A percentile compares a stretch with the other conserved stretches of the same genome.
Evolutionary conservation across 1,140 invertebrate genomes (phyloP).

Genomic region (Zaprionus taronus): DNA sequence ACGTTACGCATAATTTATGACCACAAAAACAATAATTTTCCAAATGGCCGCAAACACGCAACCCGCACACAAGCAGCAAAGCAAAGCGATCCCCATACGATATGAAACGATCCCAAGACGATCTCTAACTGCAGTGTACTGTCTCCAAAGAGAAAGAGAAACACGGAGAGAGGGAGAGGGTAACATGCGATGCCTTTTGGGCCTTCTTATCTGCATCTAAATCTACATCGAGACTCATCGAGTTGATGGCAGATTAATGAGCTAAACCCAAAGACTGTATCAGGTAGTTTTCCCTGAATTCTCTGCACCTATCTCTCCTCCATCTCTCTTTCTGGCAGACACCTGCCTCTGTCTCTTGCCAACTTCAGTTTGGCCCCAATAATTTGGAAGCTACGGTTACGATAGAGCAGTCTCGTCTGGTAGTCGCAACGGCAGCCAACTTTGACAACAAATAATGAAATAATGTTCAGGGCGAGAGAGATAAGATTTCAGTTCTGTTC

Average conservation of each 20-base stretch:
- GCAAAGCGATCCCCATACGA: background rate
- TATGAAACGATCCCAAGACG: background rate
- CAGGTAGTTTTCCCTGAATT: constrained; percentile 21
- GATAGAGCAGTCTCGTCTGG: constrained; percentile 55
- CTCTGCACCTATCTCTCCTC: background rate
- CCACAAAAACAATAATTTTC: constrained; percentile 72
- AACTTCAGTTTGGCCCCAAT: constrained; percentile 38
- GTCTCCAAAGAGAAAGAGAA: background rate
- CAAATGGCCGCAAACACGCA: constrained; percentile 43
- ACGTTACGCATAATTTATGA: constrained; percentile 84
- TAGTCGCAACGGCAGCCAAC: constrained; percentile 69
- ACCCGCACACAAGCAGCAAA: constrained; percentile 14
- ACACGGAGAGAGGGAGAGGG: background rate
- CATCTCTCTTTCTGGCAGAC: background rate
- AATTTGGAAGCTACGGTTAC: constrained; percentile 10
- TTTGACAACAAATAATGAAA: constrained; percentile 81
- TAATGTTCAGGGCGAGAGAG: constrained; percentile 67
- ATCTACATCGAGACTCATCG: constrained; percentile 41
- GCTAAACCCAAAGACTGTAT: constrained; percentile 9
- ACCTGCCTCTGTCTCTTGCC: constrained; percentile 17
- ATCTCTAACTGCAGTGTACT: background rate
- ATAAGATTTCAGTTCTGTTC: constrained; percentile 54
- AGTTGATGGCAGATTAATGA: constrained; percentile 62
- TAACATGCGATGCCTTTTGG: background rate
- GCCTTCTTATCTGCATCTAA: constrained; percentile 20